phyloP scores from a whole-genome alignment of 2,113 vertebrate genomes.

The Nibea coibor region DNA sequence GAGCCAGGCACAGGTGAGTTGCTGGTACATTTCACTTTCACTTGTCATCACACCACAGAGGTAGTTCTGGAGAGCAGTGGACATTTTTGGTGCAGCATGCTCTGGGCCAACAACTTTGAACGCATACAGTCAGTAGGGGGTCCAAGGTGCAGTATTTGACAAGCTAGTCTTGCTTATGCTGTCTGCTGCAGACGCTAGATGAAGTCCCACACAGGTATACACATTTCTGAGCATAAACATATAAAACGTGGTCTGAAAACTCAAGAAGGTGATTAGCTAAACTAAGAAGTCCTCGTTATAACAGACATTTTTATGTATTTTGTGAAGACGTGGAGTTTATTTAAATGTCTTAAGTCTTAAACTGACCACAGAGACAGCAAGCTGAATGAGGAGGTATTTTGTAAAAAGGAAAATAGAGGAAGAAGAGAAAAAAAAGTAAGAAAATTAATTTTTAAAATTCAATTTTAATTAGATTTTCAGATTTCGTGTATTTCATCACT shows the following conservation, averaged over 20 bases:
- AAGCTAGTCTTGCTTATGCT: background rate
- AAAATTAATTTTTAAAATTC: too few species aligned
- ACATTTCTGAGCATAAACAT: background rate
- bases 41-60: background rate
- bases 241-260: background rate
- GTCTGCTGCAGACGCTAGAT: background rate
- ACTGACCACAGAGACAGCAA: background rate
- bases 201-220: background rate
- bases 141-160: background rate
- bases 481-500: conserved; percentile 10
- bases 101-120: background rate
- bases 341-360: background rate
- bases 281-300: background rate
- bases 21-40: conserved; percentile 10
- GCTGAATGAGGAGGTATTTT: background rate
- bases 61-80: conserved; percentile 12
- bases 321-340: background rate
- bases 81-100: conserved; percentile 4
- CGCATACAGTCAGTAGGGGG: conserved; percentile 3
- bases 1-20: conserved; percentile 12
- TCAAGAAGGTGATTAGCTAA: background rate
- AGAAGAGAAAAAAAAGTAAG: background rate
- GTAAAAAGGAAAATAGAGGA: background rate
- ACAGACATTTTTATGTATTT: background rate
- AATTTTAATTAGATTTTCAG: background rate